Evolutionary conservation across 2,797 vertebrate species (phyloP).

Genomic region (Aselliscus stoliczkanus): DNA sequence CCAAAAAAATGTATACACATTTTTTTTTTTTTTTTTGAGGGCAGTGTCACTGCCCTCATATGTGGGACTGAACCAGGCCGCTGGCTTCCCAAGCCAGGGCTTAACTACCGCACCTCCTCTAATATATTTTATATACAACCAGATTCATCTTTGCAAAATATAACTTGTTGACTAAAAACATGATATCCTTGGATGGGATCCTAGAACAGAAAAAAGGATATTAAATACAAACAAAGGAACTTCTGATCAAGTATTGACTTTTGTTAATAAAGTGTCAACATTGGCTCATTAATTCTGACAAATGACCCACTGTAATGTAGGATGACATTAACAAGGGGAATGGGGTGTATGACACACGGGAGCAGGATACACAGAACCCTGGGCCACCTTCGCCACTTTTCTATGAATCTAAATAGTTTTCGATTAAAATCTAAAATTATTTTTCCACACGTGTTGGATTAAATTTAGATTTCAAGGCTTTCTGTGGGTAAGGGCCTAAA

Average conservation of each 20-base stretch:
- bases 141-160: neutral
- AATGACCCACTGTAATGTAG: neutral
- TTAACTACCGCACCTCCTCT: no score
- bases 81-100: no score
- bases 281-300: neutral
- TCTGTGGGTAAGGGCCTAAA: neutral
- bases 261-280: neutral
- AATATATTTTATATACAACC: neutral
- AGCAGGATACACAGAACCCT: neutral
- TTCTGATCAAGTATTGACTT: neutral
- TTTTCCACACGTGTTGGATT: neutral
- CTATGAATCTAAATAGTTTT: neutral
- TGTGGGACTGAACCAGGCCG: no score
- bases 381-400: neutral
- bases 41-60: no score
- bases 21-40: no score
- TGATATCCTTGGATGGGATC: neutral
- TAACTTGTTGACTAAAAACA: neutral
- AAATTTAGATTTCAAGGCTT: neutral
- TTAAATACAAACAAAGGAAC: slow-evolving; percentile 9
- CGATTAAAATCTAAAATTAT: neutral
- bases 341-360: neutral
- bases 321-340: neutral
- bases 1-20: no score
- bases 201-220: neutral